Base-by-base conservation (phyloP, 2,888 invertebrate genomes). In the Clunio marinus region DNA sequence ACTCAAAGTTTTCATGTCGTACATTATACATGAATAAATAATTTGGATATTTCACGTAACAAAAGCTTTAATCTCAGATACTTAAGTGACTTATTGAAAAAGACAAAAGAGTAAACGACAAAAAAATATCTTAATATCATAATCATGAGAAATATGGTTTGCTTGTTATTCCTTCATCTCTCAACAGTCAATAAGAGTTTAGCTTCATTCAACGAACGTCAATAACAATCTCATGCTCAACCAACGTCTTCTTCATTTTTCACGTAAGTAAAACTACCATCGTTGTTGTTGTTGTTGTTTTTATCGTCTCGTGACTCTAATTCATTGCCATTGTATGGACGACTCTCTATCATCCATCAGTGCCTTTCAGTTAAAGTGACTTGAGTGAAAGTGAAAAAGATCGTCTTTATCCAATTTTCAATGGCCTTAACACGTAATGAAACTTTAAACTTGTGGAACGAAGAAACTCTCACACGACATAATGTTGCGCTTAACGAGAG, bases 301-400 rank as follows among this genome's bases (percentile, higher is more conserved):
- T 41, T 15, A 15, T 41, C 41, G 15, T 41, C 41, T 41, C 41
- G 41, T 41, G 41, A 51, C 17, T 51, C 51, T 51, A 51, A 51
- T 51, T 51, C 51, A 51, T 51, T 51, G 51, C 51, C 51, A 51
- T 51, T 10, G 41, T 41, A 41, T 20, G 20, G 22, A n/a, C 8
- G 22, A 17, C 8, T 51, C 51, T 51, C 51, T 20, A 17, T 17
- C 22, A 8, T 51, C 8, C 20, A 17, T 32, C 32, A 32, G 5
- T 32, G 4, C 10, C 10, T 10, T 4, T 32, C 32, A 32, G 4
- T 4, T 32, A 32, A 32, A 10, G 32, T 7, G 10, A 32, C 32
- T 60, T 60, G 15, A 46, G 63, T 63, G 63, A 63, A 63, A 63
- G 63, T 63, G 28, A 45, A 60, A 59, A 37, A 24, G 24, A 63